Base-by-base conservation (phyloP, 2,797 vertebrate genomes). In the Diplodus sargus region DNA sequence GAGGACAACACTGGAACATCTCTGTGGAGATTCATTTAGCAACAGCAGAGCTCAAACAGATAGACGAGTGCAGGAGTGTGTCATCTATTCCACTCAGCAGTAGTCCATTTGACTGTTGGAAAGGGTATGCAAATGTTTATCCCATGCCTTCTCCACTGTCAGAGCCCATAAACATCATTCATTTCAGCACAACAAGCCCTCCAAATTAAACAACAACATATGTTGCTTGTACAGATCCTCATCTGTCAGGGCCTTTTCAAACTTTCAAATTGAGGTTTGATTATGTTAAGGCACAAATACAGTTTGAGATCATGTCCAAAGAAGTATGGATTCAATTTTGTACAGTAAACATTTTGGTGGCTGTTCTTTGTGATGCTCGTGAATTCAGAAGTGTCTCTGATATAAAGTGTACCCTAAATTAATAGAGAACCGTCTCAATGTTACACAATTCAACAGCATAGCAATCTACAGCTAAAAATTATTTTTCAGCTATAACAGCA, bases 61-160 rank as follows among this genome's bases (percentile, higher is more conserved):
- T 11, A 20, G 43, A 66, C 8, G 0, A n/a, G 53, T 11, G 49
- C 49, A n/a, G 25, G 5, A 65, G 48, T 25, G 22, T 45, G 69
- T 77, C 74, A 70, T 70, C 48, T 57, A 0, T 77, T 81, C 65
- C 74, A 66, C 16, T 74, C 54, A 47, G 69, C 23, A 14, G 14
- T 3, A 4, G 16, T 39, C 49, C 58, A 25, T 48, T 53, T 39
- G 13, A 69, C 11, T 34, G 47, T 47, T 61, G 64, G 49, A 61
- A 61, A 56, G 66, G 54, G 7, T 53, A 68, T 30, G 48, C 70
- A 68, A 68, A 60, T 71, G 63, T 79, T 85, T 81, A 78, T 71
- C n/a, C 47, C 48, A 51, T 20, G 8, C 10, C 25, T 73, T 53
- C 63, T 10, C 13, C 42, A 15, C 39, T 30, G n/a, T 53, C 23